Evolutionary conservation across 2,888 invertebrate species (phyloP).

Genomic region (Linnaemya tessellans): DNA sequence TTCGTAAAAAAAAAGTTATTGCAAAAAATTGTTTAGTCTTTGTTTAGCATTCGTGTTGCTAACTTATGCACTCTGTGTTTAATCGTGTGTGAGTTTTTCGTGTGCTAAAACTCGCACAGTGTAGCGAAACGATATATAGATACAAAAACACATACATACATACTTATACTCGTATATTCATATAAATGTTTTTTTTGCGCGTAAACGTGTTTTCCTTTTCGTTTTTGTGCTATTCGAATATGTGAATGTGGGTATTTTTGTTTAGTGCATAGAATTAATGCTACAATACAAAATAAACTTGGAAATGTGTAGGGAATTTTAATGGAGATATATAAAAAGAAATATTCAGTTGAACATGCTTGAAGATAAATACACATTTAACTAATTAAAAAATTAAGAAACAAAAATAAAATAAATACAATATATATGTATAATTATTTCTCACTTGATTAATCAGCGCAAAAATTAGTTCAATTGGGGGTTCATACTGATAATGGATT

Average conservation of each 20-base stretch:
- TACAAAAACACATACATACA: no score
- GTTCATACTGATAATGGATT: not conserved
- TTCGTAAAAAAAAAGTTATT: slow-evolving; percentile 35
- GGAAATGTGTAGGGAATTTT: slow-evolving; percentile 46
- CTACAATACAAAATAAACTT: no score
- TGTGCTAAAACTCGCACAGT: slow-evolving; percentile 34
- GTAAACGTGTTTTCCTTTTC: slow-evolving; percentile 51
- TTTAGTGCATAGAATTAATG: slow-evolving; percentile 40
- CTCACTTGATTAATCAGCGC: not conserved
- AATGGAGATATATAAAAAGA: slow-evolving; percentile 37
- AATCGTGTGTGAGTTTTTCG: slow-evolving; percentile 20
- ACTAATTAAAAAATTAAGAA: slow-evolving; percentile 8
- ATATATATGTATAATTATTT: not conserved
- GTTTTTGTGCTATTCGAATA: not conserved
- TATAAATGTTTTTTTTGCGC: slow-evolving; percentile 25
- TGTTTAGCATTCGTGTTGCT: slow-evolving; percentile 70
- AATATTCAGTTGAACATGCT: slow-evolving; percentile 2
- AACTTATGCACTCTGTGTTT: slow-evolving; percentile 41
- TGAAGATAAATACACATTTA: slow-evolving; percentile 26
- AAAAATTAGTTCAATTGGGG: not conserved
- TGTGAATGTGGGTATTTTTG: not conserved
- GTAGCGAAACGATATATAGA: slow-evolving; percentile 36
- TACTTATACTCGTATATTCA: no score
- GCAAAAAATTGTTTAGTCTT: slow-evolving; percentile 67
- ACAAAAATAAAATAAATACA: not conserved